These are phyloP conservation scores for Ageneiosus marmoratus DNA, from an alignment of 2,113 vertebrate genomes.

Conservation along the genomic window DNA sequence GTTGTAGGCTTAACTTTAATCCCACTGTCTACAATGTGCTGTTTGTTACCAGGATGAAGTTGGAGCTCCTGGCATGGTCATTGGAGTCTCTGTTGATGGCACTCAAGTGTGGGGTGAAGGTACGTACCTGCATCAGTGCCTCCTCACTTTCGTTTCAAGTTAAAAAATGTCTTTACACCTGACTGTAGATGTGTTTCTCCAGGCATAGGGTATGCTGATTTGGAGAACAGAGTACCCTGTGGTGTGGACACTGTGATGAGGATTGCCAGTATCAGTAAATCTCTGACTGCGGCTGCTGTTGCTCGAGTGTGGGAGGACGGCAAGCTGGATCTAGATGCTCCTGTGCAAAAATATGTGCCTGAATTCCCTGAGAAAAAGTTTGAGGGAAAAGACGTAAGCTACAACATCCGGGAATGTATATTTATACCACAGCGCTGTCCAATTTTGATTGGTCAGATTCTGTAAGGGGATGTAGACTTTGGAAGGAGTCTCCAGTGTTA, in stretches of 20 bases:
- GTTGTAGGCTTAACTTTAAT: neutral
- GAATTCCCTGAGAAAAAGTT: conserved; percentile 94
- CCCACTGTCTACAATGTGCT: neutral
- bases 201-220: conserved; percentile 92
- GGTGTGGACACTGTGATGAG: conserved; percentile 87
- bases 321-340: conserved; percentile 87
- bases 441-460: neutral
- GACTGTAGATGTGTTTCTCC: neutral
- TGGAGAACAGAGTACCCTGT: conserved; percentile 90
- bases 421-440: neutral
- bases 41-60: conserved; percentile 81
- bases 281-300: conserved; percentile 87
- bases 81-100: conserved; percentile 94
- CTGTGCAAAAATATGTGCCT: conserved; percentile 92
- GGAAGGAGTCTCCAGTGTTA: neutral
- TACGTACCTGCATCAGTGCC: conserved; percentile 1
- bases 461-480: neutral
- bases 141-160: neutral
- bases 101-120: conserved; percentile 88
- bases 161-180: neutral
- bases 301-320: conserved; percentile 89
- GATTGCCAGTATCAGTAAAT: conserved; percentile 96
- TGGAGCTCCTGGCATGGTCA: conserved; percentile 87
- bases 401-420: neutral
- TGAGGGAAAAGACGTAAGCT: conserved; percentile 86